Conservation (phyloP, 2,888 invertebrate genomes). For the Agrenia bidenticulata region DNA sequence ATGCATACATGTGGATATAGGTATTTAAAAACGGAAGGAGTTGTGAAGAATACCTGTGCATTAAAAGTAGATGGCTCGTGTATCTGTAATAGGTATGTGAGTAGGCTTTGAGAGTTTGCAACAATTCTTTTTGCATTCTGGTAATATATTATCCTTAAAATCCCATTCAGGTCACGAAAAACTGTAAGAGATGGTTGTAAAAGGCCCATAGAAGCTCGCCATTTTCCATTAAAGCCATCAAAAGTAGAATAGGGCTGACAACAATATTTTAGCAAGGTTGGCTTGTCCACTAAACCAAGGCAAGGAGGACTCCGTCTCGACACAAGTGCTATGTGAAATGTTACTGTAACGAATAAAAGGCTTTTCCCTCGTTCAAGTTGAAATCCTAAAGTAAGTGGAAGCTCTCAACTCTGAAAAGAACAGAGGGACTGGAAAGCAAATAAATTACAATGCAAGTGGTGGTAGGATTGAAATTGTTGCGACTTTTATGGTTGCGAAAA, state of each 20-base stretch:
- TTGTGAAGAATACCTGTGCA: too few relatives aligned
- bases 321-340: too few relatives aligned
- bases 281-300: not conserved
- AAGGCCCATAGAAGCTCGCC: not conserved
- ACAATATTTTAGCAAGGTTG: conserved; percentile 2
- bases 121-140: conserved; percentile 14
- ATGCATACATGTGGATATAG: too few relatives aligned
- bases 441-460: conserved; percentile 33
- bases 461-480: conserved; percentile 29
- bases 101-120: not conserved
- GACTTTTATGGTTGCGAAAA: conserved; percentile 30
- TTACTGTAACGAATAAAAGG: too few relatives aligned
- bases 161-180: conserved; percentile 8
- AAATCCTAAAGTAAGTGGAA: too few relatives aligned
- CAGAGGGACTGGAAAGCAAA: conserved; percentile 14
- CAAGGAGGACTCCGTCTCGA: not conserved
- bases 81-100: not conserved
- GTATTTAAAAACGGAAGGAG: too few relatives aligned
- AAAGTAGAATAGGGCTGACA: conserved; percentile 6
- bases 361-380: too few relatives aligned
- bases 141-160: conserved; percentile 14
- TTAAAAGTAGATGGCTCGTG: too few relatives aligned
- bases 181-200: conserved; percentile 5
- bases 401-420: not conserved
- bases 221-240: conserved; percentile 6